phyloP scores from a whole-genome alignment of 1,140 invertebrate species.

The Heterodera schachtii region DNA sequence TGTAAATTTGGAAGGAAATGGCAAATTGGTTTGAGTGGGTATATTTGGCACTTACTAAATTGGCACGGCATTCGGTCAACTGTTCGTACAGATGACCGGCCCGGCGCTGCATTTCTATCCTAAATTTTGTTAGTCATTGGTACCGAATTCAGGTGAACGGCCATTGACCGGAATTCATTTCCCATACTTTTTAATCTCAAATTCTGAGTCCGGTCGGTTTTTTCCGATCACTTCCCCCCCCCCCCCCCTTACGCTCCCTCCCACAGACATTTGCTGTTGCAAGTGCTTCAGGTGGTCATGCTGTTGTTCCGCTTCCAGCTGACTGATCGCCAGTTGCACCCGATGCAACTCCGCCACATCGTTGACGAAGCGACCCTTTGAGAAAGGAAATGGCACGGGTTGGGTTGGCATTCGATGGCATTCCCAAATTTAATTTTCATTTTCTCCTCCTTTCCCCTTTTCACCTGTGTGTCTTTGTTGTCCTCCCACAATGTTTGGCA shows the following conservation, averaged over 20 bases:
- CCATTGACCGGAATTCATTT: background rate
- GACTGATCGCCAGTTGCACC: conserved; percentile 55
- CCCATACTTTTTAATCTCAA: background rate
- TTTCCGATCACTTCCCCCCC: too few species aligned
- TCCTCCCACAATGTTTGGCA: conserved; percentile 62
- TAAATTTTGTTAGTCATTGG: background rate
- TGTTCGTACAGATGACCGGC: conserved; percentile 58
- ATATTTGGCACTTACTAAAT: conserved; percentile 46
- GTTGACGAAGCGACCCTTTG: conserved; percentile 57
- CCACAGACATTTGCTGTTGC: conserved; percentile 39
- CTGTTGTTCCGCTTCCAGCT: conserved; percentile 52
- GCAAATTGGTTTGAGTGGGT: background rate
- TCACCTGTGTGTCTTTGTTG: conserved; percentile 63
- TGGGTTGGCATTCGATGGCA: too few species aligned
- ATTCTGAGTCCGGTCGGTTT: too few species aligned
- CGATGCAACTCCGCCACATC: conserved; percentile 58
- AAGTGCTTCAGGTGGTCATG: conserved; percentile 53
- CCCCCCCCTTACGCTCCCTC: background rate
- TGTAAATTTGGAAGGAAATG: conserved; percentile 11
- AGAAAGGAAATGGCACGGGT: background rate
- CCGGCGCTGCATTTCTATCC: conserved; percentile 53
- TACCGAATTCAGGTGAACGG: too few species aligned
- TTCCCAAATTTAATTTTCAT: too few species aligned
- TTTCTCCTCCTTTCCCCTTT: background rate
- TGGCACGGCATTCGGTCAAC: conserved; percentile 50